A percentile compares a stretch with the other conserved stretches of the same genome.
phyloP scores from a whole-genome alignment of 2,888 invertebrate species.

The Polyploca ridens region DNA sequence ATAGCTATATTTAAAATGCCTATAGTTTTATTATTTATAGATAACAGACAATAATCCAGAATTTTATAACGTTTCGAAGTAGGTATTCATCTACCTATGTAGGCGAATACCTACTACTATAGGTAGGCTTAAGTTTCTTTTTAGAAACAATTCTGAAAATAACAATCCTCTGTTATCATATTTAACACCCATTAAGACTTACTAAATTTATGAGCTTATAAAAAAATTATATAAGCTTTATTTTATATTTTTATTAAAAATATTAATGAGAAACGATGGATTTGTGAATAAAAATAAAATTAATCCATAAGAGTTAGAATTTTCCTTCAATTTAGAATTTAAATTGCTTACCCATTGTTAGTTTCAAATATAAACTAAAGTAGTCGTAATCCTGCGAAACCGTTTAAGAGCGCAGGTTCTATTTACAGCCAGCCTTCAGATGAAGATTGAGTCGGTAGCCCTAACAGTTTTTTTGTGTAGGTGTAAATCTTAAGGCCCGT shows the following conservation, averaged over 20 bases:
- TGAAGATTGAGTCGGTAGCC: conserved; percentile 66
- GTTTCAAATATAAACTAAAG: conserved; percentile 25
- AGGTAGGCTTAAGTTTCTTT: too few relatives aligned
- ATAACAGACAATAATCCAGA: too few relatives aligned
- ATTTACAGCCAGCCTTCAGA: conserved; percentile 59
- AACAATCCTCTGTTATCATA: background rate
- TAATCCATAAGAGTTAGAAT: background rate
- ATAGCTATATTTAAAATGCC: too few relatives aligned
- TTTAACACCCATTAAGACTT: background rate
- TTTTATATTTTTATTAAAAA: background rate
- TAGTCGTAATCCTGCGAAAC: conserved; percentile 27
- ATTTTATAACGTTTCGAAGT: too few relatives aligned
- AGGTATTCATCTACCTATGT: too few relatives aligned
- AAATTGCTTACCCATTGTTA: background rate
- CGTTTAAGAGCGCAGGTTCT: conserved; percentile 55
- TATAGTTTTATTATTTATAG: background rate
- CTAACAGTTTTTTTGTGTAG: conserved; percentile 83
- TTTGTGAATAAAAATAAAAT: too few relatives aligned
- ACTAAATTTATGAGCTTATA: background rate
- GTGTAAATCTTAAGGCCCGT: conserved; percentile 75
- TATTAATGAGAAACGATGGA: too few relatives aligned
- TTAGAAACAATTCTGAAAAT: background rate
- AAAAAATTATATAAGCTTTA: background rate
- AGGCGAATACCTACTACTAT: too few relatives aligned
- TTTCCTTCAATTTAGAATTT: background rate